Base-by-base conservation (phyloP, 1,140 invertebrate genomes). In the Prorops nasuta region DNA sequence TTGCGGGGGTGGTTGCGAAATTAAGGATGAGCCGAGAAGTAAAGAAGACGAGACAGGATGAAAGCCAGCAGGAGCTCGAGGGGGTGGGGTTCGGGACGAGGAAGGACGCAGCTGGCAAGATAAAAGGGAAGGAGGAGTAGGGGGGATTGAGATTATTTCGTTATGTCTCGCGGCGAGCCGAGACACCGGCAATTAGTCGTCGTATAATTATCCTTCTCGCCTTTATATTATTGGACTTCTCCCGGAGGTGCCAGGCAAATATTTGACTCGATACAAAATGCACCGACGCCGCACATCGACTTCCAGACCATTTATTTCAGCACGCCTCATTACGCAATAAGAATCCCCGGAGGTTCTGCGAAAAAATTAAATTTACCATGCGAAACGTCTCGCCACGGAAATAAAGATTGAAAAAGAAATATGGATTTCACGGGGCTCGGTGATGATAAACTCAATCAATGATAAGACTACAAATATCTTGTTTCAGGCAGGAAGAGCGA, bases 131-230 rank as follows among this genome's bases (percentile, higher is more conserved):
- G 17, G 10, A 16, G 31, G 31, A 22, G 15, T 17, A 28, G 9
- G 31, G 43, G 19, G 17, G 38, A 50, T 53, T 35, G 20, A 50
- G 54, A 51, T 61, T 54, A 66, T 59, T 60, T 60, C 53, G 58
- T 60, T 59, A 59, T 58, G 51, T 61, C 58, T 62, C 48, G 55
- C 51, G 50, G 58, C 51, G 41, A 61, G 54, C 34, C 42, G 40
- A 42, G 58, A 54, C 56, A 54, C 52, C 51, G 53, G 60, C 63
- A 64, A 66, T 67, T 67, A 66, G 58, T 54, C 56, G 41, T 64
- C 60, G 64, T 66, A 58, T 66, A 66, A 67, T 67, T 64, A 67
- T 66, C 53, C 52, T 40, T 39, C 54, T 55, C 40, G 35, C 37
- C 35, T 45, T 51, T 64, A 62, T 64, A n/a, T 64, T 56, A 54